A percentile compares a stretch with the other conserved stretches of the same genome.
phyloP scores from a whole-genome alignment of 1,140 invertebrate genomes.

The Diprion similis region DNA sequence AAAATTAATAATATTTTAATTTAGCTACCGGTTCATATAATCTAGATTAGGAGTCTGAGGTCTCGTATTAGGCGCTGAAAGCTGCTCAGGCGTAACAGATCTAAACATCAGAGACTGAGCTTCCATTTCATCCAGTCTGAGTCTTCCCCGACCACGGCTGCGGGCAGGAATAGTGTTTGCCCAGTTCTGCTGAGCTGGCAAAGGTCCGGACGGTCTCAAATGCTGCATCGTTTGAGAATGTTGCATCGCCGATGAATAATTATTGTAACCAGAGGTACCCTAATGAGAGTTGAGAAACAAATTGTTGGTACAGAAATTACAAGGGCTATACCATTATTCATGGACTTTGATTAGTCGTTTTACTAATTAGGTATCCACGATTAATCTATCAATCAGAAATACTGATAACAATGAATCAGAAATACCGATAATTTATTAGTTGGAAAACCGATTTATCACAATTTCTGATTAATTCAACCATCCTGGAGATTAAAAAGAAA shows the following conservation, averaged over 20 bases:
- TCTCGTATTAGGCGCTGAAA: conserved; percentile 58
- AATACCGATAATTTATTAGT: no score
- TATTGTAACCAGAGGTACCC: conserved; percentile 41
- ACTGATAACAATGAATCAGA: no score
- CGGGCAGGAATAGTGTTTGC: conserved; percentile 62
- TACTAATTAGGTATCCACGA: neutral
- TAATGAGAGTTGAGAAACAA: conserved; percentile 19
- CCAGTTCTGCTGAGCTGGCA: conserved; percentile 49
- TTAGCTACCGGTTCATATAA: conserved; percentile 47
- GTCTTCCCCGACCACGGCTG: conserved; percentile 61
- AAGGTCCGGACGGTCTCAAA: conserved; percentile 43
- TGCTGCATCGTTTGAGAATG: conserved; percentile 54
- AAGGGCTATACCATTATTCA: neutral
- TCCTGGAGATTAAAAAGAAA: no score
- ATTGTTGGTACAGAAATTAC: neutral
- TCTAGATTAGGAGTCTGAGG: conserved; percentile 63
- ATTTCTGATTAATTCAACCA: no score
- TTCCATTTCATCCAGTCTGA: conserved; percentile 57
- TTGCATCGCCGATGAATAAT: conserved; percentile 45
- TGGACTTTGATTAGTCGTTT: neutral
- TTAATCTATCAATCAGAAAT: no score
- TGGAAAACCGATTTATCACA: no score
- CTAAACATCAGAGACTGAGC: conserved; percentile 44
- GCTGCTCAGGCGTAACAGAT: conserved; percentile 63
- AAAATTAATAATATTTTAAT: conserved; percentile 3